Percentiles rank a stretch among this genome's conserved stretches.
These are phyloP conservation scores for Pelecanoides urinatrix DNA, from an alignment of 2,113 vertebrate species.

Conservation along the genomic window DNA sequence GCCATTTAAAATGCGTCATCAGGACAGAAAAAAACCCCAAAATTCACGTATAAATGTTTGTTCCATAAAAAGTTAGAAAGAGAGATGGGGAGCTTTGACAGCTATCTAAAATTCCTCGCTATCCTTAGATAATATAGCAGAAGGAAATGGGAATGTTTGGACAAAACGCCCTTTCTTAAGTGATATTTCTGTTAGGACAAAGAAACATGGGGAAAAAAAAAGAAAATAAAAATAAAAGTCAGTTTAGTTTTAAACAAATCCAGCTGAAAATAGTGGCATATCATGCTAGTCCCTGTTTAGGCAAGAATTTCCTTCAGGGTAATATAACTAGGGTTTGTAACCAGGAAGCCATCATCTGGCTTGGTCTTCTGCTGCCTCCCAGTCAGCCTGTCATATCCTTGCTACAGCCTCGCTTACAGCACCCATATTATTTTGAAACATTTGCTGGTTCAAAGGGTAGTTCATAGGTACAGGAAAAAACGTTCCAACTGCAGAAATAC, in stretches of 20 bases:
- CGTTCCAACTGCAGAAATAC: not conserved
- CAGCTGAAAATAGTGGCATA: not conserved
- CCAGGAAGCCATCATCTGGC: not conserved
- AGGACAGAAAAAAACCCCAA: not conserved
- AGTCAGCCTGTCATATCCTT: not conserved
- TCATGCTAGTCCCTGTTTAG: not conserved
- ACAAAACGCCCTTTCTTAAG: not conserved
- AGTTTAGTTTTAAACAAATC: not conserved
- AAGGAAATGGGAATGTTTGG: not conserved
- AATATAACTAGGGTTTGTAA: not conserved
- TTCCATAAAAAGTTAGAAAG: not conserved
- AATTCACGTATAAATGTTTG: not conserved
- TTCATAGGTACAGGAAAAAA: not conserved
- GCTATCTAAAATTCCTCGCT: not conserved
- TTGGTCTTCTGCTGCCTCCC: slow-evolving; percentile 12
- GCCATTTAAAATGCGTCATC: not conserved
- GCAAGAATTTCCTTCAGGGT: not conserved
- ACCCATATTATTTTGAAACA: slow-evolving; percentile 27
- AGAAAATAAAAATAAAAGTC: not conserved
- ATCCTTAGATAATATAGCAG: not conserved
- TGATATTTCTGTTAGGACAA: not conserved
- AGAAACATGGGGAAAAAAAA: not conserved
- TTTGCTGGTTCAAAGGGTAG: slow-evolving; percentile 42
- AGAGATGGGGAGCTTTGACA: not conserved
- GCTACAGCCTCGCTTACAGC: not conserved